A percentile compares a stretch with the other conserved stretches of the same genome.
Conservation (phyloP, 2,113 vertebrate species). For the Tachysurus fulvidraco region DNA sequence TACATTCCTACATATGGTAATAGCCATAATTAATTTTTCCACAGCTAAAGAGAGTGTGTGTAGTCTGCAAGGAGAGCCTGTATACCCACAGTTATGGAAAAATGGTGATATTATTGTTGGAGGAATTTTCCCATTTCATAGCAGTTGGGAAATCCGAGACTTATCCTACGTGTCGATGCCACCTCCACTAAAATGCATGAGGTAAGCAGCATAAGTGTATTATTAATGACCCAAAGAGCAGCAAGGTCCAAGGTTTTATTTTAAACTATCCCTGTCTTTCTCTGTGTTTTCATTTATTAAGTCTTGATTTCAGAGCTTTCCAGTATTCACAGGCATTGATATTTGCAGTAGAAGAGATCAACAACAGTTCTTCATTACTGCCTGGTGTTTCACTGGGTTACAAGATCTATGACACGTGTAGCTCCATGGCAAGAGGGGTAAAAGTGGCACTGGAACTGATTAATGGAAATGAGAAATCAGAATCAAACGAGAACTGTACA, state of each 20-base stretch:
- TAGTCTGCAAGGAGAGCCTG: constrained; percentile 27
- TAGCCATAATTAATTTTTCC: constrained; percentile 37
- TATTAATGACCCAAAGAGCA: not conserved
- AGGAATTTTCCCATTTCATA: constrained; percentile 49
- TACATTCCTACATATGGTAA: constrained; percentile 27
- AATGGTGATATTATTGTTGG: constrained; percentile 45
- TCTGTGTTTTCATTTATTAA: constrained; percentile 36
- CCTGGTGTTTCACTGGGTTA: constrained; percentile 58
- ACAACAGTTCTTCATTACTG: constrained; percentile 69
- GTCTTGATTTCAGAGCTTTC: constrained; percentile 71
- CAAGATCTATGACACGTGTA: constrained; percentile 66
- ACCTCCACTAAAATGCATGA: constrained; percentile 38
- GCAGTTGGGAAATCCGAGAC: constrained; percentile 41
- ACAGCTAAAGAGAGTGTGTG: constrained; percentile 34
- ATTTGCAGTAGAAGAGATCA: constrained; percentile 56
- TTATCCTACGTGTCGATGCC: constrained; percentile 30
- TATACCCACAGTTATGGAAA: constrained; percentile 39
- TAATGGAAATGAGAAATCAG: constrained; percentile 57
- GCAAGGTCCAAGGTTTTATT: not conserved
- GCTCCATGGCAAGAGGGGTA: constrained; percentile 60
- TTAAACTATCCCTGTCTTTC: not conserved
- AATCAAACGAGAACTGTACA: constrained; percentile 51
- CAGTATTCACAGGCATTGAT: constrained; percentile 71
- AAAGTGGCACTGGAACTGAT: constrained; percentile 62
- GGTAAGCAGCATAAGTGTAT: constrained; percentile 25